phyloP scores from a whole-genome alignment of 2,888 invertebrate species.

The Ashinkailepas kermadecensis region DNA sequence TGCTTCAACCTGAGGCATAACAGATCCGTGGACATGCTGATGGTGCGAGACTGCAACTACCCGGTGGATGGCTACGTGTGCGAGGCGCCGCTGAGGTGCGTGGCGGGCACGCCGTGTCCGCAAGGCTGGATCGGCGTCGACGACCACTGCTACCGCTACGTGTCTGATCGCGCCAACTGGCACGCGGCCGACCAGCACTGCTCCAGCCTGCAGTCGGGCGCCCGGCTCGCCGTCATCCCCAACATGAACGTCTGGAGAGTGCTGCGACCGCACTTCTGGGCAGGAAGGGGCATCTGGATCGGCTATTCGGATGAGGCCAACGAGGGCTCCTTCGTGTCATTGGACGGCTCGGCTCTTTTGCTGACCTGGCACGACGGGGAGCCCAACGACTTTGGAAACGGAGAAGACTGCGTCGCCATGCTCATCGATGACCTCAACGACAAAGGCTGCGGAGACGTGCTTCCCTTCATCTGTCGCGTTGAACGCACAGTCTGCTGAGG shows the following conservation, averaged over 20 bases:
- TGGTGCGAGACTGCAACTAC: too few species aligned
- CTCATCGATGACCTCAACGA: neutral
- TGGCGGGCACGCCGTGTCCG: neutral
- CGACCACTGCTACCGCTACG: conserved; percentile 13
- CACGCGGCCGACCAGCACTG: neutral
- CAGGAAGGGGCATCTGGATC: neutral
- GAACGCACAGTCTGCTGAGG: too few species aligned
- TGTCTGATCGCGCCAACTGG: neutral
- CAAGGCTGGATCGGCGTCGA: neutral
- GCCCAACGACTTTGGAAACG: neutral
- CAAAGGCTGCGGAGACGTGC: neutral
- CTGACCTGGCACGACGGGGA: neutral
- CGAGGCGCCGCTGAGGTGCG: neutral
- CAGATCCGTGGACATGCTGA: too few species aligned
- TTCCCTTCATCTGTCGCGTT: neutral
- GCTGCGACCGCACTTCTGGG: neutral
- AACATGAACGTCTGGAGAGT: neutral
- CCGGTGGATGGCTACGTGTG: neutral
- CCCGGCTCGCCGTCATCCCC: neutral
- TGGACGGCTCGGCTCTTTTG: neutral
- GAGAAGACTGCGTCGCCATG: neutral
- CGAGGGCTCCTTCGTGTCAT: neutral
- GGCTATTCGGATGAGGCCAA: neutral
- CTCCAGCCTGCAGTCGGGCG: neutral
- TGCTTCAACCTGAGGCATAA: neutral